These are phyloP conservation scores for Scrobipalpa costella DNA, from an alignment of 2,888 invertebrate genomes.

Conservation along the genomic window DNA sequence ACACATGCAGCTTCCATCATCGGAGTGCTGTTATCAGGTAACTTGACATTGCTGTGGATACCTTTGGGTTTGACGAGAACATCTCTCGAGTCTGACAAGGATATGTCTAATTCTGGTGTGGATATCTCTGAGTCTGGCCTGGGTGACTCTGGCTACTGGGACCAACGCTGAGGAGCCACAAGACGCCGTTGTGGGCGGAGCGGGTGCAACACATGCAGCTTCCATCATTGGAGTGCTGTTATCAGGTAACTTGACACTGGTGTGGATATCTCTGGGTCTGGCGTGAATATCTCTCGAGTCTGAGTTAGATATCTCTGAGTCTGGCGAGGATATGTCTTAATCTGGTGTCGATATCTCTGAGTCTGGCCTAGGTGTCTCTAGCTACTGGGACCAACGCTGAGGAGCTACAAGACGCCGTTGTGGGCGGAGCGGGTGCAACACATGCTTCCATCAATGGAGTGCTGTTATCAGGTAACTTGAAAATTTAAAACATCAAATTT, in stretches of 20 bases:
- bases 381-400: slow-evolving; percentile 47
- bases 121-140: slow-evolving; percentile 61
- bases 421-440: slow-evolving; percentile 48
- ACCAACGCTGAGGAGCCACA: slow-evolving; percentile 28
- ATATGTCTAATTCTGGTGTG: too few relatives aligned
- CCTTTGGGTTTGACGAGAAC: too few relatives aligned
- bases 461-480: slow-evolving; percentile 42
- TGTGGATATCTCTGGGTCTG: too few relatives aligned
- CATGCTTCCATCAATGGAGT: slow-evolving; percentile 55
- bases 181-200: slow-evolving; percentile 42
- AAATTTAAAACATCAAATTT: too few relatives aligned
- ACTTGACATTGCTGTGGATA: slow-evolving; percentile 30
- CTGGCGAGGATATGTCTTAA: too few relatives aligned
- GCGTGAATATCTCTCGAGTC: too few relatives aligned
- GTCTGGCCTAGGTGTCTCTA: slow-evolving; percentile 66
- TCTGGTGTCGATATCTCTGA: too few relatives aligned
- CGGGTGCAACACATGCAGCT: slow-evolving; percentile 49
- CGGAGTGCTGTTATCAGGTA: slow-evolving; percentile 53
- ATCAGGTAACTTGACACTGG: slow-evolving; percentile 38
- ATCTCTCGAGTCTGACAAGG: too few relatives aligned
- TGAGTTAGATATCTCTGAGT: too few relatives aligned
- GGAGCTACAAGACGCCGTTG: slow-evolving; percentile 34
- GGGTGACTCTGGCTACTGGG: slow-evolving; percentile 64
- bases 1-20: slow-evolving; percentile 51
- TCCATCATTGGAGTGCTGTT: slow-evolving; percentile 56